Evolutionary conservation across 2,797 vertebrate genomes (phyloP).

Genomic region (Loriculus beryllinus): DNA sequence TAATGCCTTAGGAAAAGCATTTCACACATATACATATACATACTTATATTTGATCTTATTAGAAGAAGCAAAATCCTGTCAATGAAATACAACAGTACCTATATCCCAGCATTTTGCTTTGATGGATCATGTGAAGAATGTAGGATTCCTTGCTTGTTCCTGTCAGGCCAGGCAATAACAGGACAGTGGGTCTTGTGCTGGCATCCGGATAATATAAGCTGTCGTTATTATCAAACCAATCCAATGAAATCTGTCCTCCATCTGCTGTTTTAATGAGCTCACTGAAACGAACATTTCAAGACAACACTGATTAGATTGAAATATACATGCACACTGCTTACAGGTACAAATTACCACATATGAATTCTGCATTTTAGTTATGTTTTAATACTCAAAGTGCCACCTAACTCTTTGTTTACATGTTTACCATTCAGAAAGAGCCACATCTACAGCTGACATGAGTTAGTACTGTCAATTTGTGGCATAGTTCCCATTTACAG

Average conservation of each 20-base stretch:
- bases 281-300: conserved; percentile 79
- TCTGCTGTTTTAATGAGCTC: conserved; percentile 96
- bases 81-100: conserved; percentile 79
- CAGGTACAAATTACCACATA: neutral
- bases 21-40: neutral
- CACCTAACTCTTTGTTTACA: neutral
- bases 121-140: conserved; percentile 97
- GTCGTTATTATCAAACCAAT: conserved; percentile 95
- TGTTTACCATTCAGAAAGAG: neutral
- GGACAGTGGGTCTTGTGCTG: conserved; percentile 87
- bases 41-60: neutral
- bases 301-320: conserved; percentile 28
- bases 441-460: neutral
- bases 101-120: conserved; percentile 92
- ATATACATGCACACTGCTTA: neutral
- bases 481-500: neutral
- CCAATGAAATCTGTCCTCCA: conserved; percentile 98
- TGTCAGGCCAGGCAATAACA: conserved; percentile 93
- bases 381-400: neutral
- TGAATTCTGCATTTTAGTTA: neutral
- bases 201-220: conserved; percentile 83
- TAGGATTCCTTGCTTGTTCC: conserved; percentile 98
- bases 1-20: neutral
- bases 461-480: neutral
- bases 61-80: neutral